phyloP scores from a whole-genome alignment of 1,140 invertebrate genomes.

The Proctacanthus coquilletti region DNA sequence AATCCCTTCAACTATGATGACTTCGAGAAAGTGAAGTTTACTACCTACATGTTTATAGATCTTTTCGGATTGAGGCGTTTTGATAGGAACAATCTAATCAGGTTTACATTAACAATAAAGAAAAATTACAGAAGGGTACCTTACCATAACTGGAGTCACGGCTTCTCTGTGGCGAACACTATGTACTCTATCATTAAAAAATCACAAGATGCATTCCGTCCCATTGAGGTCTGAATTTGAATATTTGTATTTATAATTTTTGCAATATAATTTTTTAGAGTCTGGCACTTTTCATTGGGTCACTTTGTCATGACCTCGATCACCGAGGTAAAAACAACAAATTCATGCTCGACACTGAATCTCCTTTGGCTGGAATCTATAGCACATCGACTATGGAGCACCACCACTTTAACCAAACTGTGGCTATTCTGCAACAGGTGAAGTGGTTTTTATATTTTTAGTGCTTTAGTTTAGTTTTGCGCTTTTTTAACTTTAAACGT shows the following conservation, averaged over 20 bases:
- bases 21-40: slow-evolving; percentile 49
- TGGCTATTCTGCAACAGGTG: slow-evolving; percentile 64
- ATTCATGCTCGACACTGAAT: slow-evolving; percentile 68
- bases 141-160: slow-evolving; percentile 78
- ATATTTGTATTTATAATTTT: neutral
- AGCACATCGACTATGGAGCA: slow-evolving; percentile 73
- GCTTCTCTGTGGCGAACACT: slow-evolving; percentile 68
- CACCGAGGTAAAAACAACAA: slow-evolving; percentile 72
- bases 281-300: slow-evolving; percentile 58
- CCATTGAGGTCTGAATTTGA: slow-evolving; percentile 36
- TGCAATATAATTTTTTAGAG: slow-evolving; percentile 34
- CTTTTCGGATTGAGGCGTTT: slow-evolving; percentile 47
- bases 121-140: slow-evolving; percentile 71
- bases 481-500: slow-evolving; percentile 6
- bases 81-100: slow-evolving; percentile 42
- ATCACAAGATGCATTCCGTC: slow-evolving; percentile 36
- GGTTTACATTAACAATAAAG: slow-evolving; percentile 62
- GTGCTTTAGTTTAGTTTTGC: slow-evolving; percentile 1
- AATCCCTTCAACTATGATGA: slow-evolving; percentile 52
- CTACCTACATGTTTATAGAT: slow-evolving; percentile 65
- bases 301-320: slow-evolving; percentile 71
- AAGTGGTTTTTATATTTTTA: neutral
- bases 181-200: slow-evolving; percentile 63
- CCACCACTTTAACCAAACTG: slow-evolving; percentile 77
- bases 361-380: slow-evolving; percentile 66